A percentile compares a stretch with the other conserved stretches of the same genome.
Evolutionary conservation across 2,797 vertebrate genomes (phyloP).

Genomic region (Sebastes steindachneri): DNA sequence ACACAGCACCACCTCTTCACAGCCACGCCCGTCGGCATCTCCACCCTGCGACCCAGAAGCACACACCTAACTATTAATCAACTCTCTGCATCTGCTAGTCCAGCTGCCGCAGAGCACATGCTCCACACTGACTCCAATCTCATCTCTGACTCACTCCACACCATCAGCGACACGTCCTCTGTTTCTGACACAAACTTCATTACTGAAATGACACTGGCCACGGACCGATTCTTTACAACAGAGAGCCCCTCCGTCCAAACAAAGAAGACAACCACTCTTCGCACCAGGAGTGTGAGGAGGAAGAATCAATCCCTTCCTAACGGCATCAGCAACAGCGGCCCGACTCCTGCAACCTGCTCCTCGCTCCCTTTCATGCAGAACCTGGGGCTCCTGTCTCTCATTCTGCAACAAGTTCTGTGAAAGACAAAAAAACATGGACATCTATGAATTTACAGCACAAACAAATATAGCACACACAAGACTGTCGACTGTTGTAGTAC

Average conservation of each 20-base stretch:
- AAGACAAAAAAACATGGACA: not conserved
- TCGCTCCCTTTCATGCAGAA: not conserved
- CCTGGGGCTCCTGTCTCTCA: conserved; percentile 53
- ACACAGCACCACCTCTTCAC: conserved; percentile 23
- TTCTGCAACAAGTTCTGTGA: conserved; percentile 48
- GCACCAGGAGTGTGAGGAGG: conserved; percentile 81
- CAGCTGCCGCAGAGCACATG: conserved; percentile 13
- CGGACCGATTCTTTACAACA: conserved; percentile 56
- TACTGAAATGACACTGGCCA: conserved; percentile 35
- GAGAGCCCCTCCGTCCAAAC: conserved; percentile 60
- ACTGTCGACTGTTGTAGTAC: not conserved
- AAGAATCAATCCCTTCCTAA: conserved; percentile 67
- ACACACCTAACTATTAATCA: conserved; percentile 34
- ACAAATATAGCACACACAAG: conserved; percentile 20
- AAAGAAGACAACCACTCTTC: conserved; percentile 79
- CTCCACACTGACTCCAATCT: conserved; percentile 26
- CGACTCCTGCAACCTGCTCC: not conserved
- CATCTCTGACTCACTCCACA: conserved; percentile 18
- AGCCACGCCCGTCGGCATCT: conserved; percentile 22
- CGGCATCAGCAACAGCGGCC: conserved; percentile 39
- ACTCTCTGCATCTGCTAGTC: not conserved
- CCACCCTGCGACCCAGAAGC: conserved; percentile 19
- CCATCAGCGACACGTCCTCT: conserved; percentile 5
- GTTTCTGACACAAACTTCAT: conserved; percentile 42
- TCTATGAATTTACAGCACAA: conserved; percentile 40